phyloP scores from a whole-genome alignment of 2,888 invertebrate species.

The Halictus ligatus region DNA sequence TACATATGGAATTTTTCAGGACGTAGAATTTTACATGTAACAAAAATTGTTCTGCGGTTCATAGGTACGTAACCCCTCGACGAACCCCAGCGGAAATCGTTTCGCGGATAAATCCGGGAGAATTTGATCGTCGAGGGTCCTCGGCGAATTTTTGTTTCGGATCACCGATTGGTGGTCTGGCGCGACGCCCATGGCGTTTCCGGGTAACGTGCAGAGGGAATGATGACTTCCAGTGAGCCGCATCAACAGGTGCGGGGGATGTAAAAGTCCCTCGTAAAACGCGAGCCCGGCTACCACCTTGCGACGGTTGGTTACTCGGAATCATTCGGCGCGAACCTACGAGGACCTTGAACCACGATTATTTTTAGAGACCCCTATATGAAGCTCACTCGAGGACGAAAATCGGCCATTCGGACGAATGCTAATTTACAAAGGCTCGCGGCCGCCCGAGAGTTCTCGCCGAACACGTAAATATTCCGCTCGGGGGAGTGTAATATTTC shows the following conservation, averaged over 20 bases:
- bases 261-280: conserved; percentile 61
- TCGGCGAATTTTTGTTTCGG: conserved; percentile 38
- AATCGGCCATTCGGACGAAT: neutral
- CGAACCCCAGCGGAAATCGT: no score
- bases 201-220: conserved; percentile 50
- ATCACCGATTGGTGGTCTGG: conserved; percentile 32
- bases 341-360: conserved; percentile 46
- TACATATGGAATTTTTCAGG: no score
- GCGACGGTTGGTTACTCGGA: conserved; percentile 3
- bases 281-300: conserved; percentile 32
- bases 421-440: neutral
- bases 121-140: conserved; percentile 48
- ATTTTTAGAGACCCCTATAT: conserved; percentile 31
- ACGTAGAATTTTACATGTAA: no score
- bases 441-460: neutral
- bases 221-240: conserved; percentile 46
- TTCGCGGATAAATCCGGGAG: conserved; percentile 19
- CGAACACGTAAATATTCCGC: conserved; percentile 16
- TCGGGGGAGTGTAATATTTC: conserved; percentile 5
- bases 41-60: no score
- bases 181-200: conserved; percentile 57
- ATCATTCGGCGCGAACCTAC: conserved; percentile 1
- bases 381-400: neutral
- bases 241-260: conserved; percentile 41
- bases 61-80: no score